phyloP scores from a whole-genome alignment of 2,113 vertebrate species.

The Cromileptes altivelis region DNA sequence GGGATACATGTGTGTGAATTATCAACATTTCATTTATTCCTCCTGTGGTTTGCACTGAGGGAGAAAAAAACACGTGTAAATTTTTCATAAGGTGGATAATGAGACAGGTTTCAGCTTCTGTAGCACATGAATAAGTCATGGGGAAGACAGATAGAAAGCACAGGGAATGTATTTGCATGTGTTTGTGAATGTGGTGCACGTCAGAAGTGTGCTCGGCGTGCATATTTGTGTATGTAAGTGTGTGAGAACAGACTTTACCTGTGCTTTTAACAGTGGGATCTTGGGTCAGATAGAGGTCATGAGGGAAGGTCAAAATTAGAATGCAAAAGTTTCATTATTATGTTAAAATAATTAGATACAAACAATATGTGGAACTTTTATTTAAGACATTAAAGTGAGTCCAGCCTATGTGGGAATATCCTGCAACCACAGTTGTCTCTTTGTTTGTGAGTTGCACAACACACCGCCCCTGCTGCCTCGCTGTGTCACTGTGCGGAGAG shows the following conservation, averaged over 20 bases:
- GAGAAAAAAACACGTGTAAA: conserved; percentile 50
- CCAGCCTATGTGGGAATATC: background rate
- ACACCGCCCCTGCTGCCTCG: conserved; percentile 8
- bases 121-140: conserved; percentile 72
- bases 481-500: conserved; percentile 38
- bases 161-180: conserved; percentile 10
- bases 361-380: background rate
- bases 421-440: background rate
- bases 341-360: background rate
- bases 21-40: too few species aligned
- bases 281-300: background rate
- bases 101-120: conserved; percentile 69
- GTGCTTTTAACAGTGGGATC: background rate
- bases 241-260: background rate
- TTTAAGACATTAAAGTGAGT: background rate
- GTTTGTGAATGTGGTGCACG: background rate
- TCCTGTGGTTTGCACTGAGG: background rate
- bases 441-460: conserved; percentile 58
- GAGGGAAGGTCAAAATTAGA: background rate
- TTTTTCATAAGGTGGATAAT: conserved; percentile 65
- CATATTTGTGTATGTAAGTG: background rate
- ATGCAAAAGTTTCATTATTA: background rate
- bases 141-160: background rate
- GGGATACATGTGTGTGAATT: background rate
- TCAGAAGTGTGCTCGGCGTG: background rate